A percentile compares a stretch with the other conserved stretches of the same genome.
These are phyloP conservation scores for Lagria hirta DNA, from an alignment of 2,888 invertebrate species.

Conservation along the genomic window DNA sequence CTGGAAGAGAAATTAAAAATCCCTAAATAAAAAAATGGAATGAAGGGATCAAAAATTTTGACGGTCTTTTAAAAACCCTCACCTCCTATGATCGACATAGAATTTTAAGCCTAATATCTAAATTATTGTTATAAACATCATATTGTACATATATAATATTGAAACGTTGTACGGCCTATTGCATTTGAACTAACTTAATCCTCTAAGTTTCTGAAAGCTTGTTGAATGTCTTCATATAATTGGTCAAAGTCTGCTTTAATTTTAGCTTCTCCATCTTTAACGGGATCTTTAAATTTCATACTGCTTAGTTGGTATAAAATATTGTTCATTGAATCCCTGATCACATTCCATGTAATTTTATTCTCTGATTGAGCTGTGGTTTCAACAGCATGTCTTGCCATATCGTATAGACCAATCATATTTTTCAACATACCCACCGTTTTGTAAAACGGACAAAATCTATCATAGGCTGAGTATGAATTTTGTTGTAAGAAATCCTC, in stretches of 20 bases:
- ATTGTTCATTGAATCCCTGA: conserved; percentile 95
- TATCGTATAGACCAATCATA: conserved; percentile 98
- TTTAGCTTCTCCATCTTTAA: conserved; percentile 96
- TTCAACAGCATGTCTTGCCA: conserved; percentile 97
- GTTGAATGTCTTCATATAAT: conserved; percentile 93
- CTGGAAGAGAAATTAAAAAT: conserved; percentile 29
- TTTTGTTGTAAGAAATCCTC: conserved; percentile 99
- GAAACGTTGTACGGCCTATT: conserved; percentile 25
- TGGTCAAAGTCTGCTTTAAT: conserved; percentile 97
- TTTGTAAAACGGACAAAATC: conserved; percentile 99
- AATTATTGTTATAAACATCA: conserved; percentile 30
- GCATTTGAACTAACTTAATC: conserved; percentile 67
- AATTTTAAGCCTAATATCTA: conserved; percentile 30
- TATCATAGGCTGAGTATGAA: conserved; percentile 92
- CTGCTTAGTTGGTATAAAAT: conserved; percentile 95
- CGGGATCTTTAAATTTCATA: conserved; percentile 99
- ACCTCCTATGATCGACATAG: conserved; percentile 32
- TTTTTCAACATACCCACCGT: conserved; percentile 98
- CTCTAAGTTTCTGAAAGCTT: conserved; percentile 97
- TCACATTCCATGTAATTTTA: conserved; percentile 98
- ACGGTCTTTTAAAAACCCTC: conserved; percentile 38
- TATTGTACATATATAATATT: conserved; percentile 43
- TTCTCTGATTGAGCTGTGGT: conserved; percentile 98
- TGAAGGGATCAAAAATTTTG: conserved; percentile 40
- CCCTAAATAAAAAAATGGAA: conserved; percentile 41